Evolutionary conservation across 2,888 invertebrate genomes (phyloP).

Genomic region (Tethea ocularis): DNA sequence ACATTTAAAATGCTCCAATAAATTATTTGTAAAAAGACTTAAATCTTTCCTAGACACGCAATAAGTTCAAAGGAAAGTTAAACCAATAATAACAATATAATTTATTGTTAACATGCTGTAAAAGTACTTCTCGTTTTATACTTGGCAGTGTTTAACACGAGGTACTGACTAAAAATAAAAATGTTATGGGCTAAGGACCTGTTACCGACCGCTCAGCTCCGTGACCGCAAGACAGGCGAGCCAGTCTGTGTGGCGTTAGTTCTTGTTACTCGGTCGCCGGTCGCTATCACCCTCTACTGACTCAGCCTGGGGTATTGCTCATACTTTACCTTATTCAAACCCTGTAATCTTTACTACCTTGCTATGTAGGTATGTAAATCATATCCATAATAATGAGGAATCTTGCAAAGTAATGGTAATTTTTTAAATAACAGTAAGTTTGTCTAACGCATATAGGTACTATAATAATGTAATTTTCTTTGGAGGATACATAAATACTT

Average conservation of each 20-base stretch:
- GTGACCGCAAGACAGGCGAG: constrained; percentile 37
- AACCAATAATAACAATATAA: neutral
- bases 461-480: too few relatives aligned
- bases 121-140: constrained; percentile 18
- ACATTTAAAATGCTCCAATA: neutral
- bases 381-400: neutral
- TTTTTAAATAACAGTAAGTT: neutral
- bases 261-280: constrained; percentile 30
- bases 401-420: neutral
- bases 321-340: constrained; percentile 16
- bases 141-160: constrained; percentile 19
- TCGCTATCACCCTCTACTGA: constrained; percentile 21
- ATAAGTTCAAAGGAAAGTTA: neutral
- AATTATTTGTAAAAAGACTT: too few relatives aligned
- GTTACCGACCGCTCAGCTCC: constrained; percentile 35
- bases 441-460: neutral
- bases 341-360: neutral
- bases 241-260: constrained; percentile 35
- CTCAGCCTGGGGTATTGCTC: constrained; percentile 31
- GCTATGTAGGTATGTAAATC: neutral
- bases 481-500: too few relatives aligned
- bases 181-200: constrained; percentile 54
- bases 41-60: neutral
- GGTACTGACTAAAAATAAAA: constrained; percentile 58
- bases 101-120: neutral